Evolutionary conservation across 2,113 vertebrate genomes (phyloP), one percentile per base, ranked within the genome.

Genomic region (Panurus biarmicus): DNA sequence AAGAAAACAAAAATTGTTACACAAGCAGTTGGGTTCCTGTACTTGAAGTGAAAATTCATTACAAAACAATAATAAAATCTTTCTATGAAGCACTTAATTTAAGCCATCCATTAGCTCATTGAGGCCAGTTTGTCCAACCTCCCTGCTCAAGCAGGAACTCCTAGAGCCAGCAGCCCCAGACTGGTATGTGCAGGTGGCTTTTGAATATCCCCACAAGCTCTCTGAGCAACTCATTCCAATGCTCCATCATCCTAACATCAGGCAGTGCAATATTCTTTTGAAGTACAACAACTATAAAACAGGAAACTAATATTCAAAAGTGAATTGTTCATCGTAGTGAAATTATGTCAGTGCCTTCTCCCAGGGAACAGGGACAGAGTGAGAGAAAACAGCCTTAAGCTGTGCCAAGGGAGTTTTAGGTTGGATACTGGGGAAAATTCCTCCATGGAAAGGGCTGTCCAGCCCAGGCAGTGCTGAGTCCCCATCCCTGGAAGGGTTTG

Each of bases 1-100:
- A 94, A 91, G 33, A 87, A 85, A 40, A 90, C 14, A 82, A 23
- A 89, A 69, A 56, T 2, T 4, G 33, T 94, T 91, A 95, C 22
- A 72, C 2, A 70, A 80, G 47, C 11, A 62, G 17, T 1, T 16
- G 6, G 10, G 19, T 16, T 75, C 18, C n/a, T 42, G 6, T 11
- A 64, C 6, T n/a, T 29, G 4, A 83, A 88, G n/a, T 26, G 21
- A 77, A 73, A 86, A 71, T 14, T 50, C 42, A 19, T 70, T 79
- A 58, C 35, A 73, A 23, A 75, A 51, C 7, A 57, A 10, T 4
- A 78, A 35, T 11, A 67, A 85, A 60, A 14, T 23, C 48, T 6
- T 69, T 48, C 47, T 47, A 7, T 1, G 5, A 50, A 61, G 18
- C 16, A n/a, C 22, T 57, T 31, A 6, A 29, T 73, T 87, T 57